Conservation (phyloP, 2,888 invertebrate genomes). For the Frankliniella fusca region DNA sequence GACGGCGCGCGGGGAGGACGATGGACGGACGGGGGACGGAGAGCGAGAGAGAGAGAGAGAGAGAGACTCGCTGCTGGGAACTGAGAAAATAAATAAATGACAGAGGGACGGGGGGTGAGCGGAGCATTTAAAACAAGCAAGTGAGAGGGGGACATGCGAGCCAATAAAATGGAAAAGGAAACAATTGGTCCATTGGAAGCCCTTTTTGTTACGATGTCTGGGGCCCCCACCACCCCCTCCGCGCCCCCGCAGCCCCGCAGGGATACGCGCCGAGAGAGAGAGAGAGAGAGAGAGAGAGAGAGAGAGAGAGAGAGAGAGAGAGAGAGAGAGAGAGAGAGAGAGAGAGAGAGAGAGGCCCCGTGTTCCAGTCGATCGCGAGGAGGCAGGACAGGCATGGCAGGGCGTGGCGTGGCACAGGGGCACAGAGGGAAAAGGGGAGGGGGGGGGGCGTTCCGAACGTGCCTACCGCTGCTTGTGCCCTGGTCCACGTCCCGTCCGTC, state of each 20-base stretch:
- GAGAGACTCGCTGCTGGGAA: no score
- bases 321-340: no score
- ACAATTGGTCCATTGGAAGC: slow-evolving; percentile 9
- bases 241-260: slow-evolving; percentile 7
- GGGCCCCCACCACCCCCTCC: not conserved
- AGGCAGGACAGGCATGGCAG: no score
- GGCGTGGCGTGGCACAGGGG: not conserved
- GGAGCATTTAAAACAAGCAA: not conserved
- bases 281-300: no score
- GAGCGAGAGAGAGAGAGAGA: no score
- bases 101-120: not conserved
- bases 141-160: not conserved
- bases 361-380: not conserved
- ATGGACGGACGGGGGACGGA: not conserved
- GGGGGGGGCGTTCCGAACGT: not conserved
- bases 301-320: no score
- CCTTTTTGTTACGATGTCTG: slow-evolving; percentile 11
- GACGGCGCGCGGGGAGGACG: not conserved
- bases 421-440: not conserved
- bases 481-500: not conserved
- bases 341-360: not conserved
- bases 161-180: slow-evolving; percentile 9
- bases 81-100: slow-evolving; percentile 14
- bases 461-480: not conserved
- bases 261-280: not conserved